A percentile compares a stretch with the other conserved stretches of the same genome.
Conservation (phyloP, 2,113 vertebrate genomes). For the Condylura cristata region DNA sequence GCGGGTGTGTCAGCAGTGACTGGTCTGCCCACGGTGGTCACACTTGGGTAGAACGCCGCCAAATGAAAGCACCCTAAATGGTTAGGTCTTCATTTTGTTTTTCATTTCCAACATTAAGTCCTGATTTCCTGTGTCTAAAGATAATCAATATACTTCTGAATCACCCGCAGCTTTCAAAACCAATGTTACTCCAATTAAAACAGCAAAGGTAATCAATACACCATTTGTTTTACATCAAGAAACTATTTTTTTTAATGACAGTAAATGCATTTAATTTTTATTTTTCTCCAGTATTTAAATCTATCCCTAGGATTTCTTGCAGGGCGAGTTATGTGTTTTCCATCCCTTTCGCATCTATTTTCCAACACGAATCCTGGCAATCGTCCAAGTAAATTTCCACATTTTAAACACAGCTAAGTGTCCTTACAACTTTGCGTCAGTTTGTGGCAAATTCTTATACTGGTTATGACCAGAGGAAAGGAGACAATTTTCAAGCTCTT, state of each 20-base stretch:
- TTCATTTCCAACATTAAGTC: background rate
- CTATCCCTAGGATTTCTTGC: background rate
- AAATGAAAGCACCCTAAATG: background rate
- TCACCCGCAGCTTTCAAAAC: too few relatives aligned
- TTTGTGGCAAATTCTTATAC: background rate
- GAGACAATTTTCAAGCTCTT: background rate
- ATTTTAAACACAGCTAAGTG: background rate
- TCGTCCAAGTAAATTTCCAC: background rate
- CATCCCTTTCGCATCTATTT: background rate
- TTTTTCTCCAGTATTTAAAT: background rate
- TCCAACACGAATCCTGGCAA: background rate
- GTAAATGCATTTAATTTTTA: background rate
- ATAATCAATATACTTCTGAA: too few relatives aligned
- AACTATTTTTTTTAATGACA: background rate
- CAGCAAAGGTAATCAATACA: background rate
- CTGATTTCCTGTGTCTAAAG: background rate
- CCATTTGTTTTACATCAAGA: background rate
- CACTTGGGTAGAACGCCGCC: background rate
- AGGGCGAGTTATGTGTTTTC: background rate
- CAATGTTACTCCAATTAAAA: too few relatives aligned
- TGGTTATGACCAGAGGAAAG: background rate
- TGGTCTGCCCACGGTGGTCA: background rate
- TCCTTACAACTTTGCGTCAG: background rate
- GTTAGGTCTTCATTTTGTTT: background rate
- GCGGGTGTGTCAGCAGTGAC: background rate